Evolutionary conservation across 2,113 vertebrate species (phyloP), one percentile per base, ranked within the genome.

Genomic region (Cyprinodon tularosa): DNA sequence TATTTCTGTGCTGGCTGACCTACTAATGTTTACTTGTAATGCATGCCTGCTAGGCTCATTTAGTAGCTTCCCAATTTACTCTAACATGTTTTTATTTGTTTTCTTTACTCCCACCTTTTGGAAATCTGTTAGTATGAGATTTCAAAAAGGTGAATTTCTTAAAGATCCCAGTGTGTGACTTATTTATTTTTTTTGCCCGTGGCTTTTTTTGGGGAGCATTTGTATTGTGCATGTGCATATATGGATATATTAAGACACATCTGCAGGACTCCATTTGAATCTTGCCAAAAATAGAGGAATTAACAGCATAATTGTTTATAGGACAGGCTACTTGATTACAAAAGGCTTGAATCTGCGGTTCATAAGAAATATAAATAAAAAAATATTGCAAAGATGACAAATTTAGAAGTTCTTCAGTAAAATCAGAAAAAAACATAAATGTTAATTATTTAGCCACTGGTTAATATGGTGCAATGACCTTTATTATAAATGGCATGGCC

Each of bases 1-100:
- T 93, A 91, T 93, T 91, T 91, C 84, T 89, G 88, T 89, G 87
- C 90, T 90, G 85, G 88, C 88, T 93, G 90, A 91, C 90, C 91
- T 92, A 93, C 89, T 90, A 93, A 92, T 89, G 83, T 84, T 91
- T 90, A 90, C 91, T 90, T 89, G 92, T 77, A 90, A 88, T 88
- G 68, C 72, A 85, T 92, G 90, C 90, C 92, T 91, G 82, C 81
- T 74, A 86, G 92, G 91, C 90, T 86, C 81, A 84, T 92, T 90
- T 91, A 85, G 85, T 86, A 77, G 88, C 84, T 80, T 89, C 86
- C 83, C 75, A 72, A 76, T 63, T 53, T 44, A 70, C 42, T 37
- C 47, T 72, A 67, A 61, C 6, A 39, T 74, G 61, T 50, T 57
- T 3, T n/a, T 3, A 61, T 37, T 71, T 64, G 1, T 45, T 48